Evolutionary conservation across 2,113 vertebrate genomes (phyloP).

Genomic region (Antechinus stuartii): DNA sequence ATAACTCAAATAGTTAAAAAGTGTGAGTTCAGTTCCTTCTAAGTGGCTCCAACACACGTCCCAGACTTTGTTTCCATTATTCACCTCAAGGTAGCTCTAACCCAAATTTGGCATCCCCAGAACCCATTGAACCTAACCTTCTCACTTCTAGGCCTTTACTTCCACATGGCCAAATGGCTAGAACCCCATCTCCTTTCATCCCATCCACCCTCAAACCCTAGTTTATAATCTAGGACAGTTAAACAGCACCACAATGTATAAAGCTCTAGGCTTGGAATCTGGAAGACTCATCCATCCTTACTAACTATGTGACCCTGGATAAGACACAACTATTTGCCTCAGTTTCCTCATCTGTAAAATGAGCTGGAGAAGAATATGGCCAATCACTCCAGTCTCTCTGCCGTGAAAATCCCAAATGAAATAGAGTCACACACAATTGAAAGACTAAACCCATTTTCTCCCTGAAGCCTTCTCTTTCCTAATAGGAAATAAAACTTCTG

Average conservation of each 20-base stretch:
- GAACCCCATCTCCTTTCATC: background rate
- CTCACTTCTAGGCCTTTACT: background rate
- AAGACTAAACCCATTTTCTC: background rate
- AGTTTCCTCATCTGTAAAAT: background rate
- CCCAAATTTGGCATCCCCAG: background rate
- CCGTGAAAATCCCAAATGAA: background rate
- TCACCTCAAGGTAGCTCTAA: background rate
- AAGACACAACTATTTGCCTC: background rate
- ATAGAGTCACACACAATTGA: background rate
- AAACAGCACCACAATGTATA: fast-evolving
- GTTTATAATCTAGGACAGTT: background rate
- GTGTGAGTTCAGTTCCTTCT: background rate
- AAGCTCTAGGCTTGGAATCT: no score
- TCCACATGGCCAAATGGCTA: background rate
- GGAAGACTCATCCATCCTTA: background rate
- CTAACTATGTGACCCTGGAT: no score
- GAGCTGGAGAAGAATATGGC: background rate
- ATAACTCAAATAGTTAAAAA: background rate
- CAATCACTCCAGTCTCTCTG: background rate
- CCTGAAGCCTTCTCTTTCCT: background rate
- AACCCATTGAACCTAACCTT: background rate
- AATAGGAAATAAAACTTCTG: background rate
- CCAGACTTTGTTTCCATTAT: background rate
- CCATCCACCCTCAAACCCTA: background rate
- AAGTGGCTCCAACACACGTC: background rate